Evolutionary conservation across 2,888 invertebrate species (phyloP).

Genomic region (Drosophila hawaiiensis): DNA sequence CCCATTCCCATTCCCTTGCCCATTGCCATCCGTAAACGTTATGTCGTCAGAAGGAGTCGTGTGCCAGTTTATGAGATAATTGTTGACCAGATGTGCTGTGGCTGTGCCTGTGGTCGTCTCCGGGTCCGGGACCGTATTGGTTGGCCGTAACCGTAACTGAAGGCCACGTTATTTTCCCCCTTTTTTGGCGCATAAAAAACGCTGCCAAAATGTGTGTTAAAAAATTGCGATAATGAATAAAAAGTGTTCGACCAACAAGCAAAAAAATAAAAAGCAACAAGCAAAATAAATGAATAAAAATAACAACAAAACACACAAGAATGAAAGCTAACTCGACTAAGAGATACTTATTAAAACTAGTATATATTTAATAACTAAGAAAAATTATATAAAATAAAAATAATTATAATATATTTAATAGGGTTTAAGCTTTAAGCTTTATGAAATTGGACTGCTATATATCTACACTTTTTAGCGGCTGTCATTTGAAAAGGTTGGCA

Average conservation of each 20-base stretch:
- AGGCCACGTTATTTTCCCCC: not conserved
- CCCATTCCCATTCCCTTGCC: not conserved
- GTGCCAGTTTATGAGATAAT: conserved; percentile 55
- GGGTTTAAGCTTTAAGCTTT: too few relatives aligned
- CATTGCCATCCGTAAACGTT: not conserved
- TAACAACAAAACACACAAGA: not conserved
- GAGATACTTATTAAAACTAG: not conserved
- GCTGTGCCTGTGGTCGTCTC: conserved; percentile 14
- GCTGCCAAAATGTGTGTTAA: conserved; percentile 15
- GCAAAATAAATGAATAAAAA: conserved; percentile 20
- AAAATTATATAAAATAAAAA: not conserved
- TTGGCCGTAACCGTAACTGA: not conserved
- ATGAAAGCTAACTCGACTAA: not conserved
- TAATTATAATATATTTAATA: not conserved
- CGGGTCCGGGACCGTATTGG: not conserved
- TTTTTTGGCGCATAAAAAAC: conserved; percentile 35
- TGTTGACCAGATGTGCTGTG: conserved; percentile 46
- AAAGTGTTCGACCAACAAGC: conserved; percentile 38
- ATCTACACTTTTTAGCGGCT: too few relatives aligned
- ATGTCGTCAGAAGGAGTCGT: conserved; percentile 14
- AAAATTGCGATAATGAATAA: conserved; percentile 47
- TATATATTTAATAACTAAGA: not conserved
- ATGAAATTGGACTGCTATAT: too few relatives aligned
- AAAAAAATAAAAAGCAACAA: conserved; percentile 1
- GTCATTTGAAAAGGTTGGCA: too few relatives aligned